These are phyloP conservation scores for Trissolcus japonicus DNA, from an alignment of 2,888 invertebrate genomes.

Conservation along the genomic window DNA sequence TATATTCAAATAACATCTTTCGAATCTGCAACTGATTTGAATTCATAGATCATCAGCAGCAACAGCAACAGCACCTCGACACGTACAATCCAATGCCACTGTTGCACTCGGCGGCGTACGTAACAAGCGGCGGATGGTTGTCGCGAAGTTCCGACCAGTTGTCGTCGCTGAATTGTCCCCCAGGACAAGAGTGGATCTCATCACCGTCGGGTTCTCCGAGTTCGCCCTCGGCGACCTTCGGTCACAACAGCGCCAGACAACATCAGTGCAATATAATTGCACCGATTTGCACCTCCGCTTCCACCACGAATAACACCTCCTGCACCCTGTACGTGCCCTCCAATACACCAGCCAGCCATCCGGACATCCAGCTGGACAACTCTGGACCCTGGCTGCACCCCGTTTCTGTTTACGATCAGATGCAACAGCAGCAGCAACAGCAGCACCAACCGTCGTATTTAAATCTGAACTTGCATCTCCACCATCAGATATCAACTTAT, in stretches of 20 bases:
- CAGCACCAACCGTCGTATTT: constrained; percentile 78
- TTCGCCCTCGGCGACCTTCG: constrained; percentile 66
- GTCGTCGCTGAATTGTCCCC: constrained; percentile 53
- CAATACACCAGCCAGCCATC: constrained; percentile 53
- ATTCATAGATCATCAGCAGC: constrained; percentile 32
- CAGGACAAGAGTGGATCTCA: constrained; percentile 70
- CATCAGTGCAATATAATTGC: constrained; percentile 47
- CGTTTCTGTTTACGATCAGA: constrained; percentile 77
- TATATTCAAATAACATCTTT: neutral
- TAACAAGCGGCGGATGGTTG: constrained; percentile 70
- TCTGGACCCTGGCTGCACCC: constrained; percentile 66
- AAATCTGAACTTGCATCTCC: constrained; percentile 73
- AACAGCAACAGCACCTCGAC: constrained; percentile 68
- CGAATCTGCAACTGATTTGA: neutral
- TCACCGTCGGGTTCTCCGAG: constrained; percentile 72
- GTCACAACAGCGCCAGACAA: constrained; percentile 50
- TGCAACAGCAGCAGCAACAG: constrained; percentile 80
- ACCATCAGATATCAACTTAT: constrained; percentile 71
- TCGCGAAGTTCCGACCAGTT: constrained; percentile 70
- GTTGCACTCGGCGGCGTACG: constrained; percentile 72
- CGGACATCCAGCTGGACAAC: constrained; percentile 57
- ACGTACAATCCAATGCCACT: constrained; percentile 72
- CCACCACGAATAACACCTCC: constrained; percentile 61
- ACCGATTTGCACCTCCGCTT: constrained; percentile 27
- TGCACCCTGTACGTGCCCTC: constrained; percentile 71